These are phyloP conservation scores for Brevimyrus niger DNA, from an alignment of 2,113 vertebrate species.

Conservation along the genomic window DNA sequence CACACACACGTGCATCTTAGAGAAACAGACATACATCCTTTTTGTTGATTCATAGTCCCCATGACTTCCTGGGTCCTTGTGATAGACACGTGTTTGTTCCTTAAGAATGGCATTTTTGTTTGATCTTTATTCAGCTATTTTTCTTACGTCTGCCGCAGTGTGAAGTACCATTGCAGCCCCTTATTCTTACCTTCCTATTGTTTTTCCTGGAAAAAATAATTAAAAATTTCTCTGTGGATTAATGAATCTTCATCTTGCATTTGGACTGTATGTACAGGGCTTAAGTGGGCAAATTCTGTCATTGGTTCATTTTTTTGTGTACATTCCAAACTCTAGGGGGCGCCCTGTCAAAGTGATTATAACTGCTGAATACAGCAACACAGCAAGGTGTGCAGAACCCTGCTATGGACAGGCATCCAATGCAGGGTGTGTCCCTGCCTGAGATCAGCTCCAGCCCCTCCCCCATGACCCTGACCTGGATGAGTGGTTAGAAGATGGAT, in stretches of 20 bases:
- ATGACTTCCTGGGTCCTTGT: neutral
- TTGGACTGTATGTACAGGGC: neutral
- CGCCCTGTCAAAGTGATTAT: neutral
- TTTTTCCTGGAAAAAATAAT: neutral
- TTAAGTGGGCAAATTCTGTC: neutral
- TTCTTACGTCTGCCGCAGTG: neutral
- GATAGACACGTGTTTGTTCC: neutral
- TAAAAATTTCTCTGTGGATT: neutral
- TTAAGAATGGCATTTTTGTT: neutral
- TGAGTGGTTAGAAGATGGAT: neutral
- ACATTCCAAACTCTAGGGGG: conserved; percentile 1
- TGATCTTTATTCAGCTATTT: neutral
- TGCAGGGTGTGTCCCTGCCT: neutral
- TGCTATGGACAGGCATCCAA: neutral
- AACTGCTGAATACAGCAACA: neutral
- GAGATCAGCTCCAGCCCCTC: neutral
- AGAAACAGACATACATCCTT: neutral
- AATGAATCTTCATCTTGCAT: neutral
- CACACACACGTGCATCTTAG: neutral
- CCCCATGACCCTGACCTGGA: neutral
- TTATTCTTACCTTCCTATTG: neutral
- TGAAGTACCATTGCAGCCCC: neutral
- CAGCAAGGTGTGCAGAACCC: neutral
- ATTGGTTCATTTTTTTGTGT: neutral
- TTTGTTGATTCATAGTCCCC: conserved; percentile 6